phyloP scores from a whole-genome alignment of 1,140 invertebrate genomes.

The Drosophila mayri region DNA sequence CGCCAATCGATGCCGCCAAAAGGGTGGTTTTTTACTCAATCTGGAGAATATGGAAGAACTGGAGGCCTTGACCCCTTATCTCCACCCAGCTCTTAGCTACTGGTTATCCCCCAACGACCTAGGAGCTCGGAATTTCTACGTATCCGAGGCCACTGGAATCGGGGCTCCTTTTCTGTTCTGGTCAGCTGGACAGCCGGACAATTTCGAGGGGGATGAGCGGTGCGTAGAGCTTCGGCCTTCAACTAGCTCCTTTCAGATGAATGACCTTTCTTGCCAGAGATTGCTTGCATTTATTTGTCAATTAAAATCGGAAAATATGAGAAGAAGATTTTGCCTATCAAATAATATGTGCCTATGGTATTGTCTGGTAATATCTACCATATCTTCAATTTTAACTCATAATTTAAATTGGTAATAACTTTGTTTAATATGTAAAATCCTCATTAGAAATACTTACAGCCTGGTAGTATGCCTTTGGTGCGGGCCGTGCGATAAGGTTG shows the following conservation, averaged over 20 bases:
- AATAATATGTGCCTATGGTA: not conserved
- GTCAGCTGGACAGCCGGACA: conserved; percentile 50
- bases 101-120: conserved; percentile 57
- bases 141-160: conserved; percentile 36
- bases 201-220: conserved; percentile 31
- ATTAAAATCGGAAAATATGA: conserved; percentile 3
- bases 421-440: not conserved
- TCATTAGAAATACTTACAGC: conserved; percentile 89
- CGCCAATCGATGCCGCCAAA: conserved; percentile 37
- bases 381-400: rapidly evolving
- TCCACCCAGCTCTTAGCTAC: conserved; percentile 34
- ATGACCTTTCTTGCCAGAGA: conserved; percentile 27
- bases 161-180: conserved; percentile 26
- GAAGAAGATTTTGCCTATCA: not conserved
- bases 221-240: conserved; percentile 42
- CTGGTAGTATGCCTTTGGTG: conserved; percentile 91
- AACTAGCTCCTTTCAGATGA: conserved; percentile 42
- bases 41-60: conserved; percentile 28
- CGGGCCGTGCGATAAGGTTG: conserved; percentile 92
- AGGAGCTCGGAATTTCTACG: conserved; percentile 26
- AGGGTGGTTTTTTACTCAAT: conserved; percentile 19
- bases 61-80: not conserved
- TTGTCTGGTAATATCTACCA: not conserved
- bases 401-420: not conserved
- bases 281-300: conserved; percentile 29